These are phyloP conservation scores for Esox lucius DNA, from an alignment of 2,797 vertebrate species.

Conservation along the genomic window DNA sequence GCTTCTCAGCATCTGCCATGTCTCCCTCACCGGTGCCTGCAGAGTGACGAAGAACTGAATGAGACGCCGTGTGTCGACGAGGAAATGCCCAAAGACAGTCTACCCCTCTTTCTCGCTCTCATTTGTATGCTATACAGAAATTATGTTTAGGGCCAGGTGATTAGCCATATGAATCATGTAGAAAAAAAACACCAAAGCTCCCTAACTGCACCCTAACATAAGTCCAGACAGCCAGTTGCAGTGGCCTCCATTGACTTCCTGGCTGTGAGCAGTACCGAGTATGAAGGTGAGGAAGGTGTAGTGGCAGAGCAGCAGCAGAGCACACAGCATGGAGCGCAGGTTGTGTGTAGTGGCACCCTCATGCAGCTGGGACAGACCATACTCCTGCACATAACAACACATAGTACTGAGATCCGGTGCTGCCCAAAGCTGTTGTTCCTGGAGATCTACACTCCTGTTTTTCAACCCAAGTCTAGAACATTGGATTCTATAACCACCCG, in stretches of 20 bases:
- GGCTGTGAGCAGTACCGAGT: slow-evolving; percentile 68
- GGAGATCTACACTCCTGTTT: background rate
- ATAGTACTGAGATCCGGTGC: background rate
- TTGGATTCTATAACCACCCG: background rate
- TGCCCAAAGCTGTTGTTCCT: background rate
- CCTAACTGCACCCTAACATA: background rate
- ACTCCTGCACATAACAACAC: slow-evolving; percentile 68
- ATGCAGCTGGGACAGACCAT: slow-evolving; percentile 76
- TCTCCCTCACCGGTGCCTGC: slow-evolving; percentile 82
- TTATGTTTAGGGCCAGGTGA: background rate
- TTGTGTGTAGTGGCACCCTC: slow-evolving; percentile 73
- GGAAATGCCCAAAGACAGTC: background rate
- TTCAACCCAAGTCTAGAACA: background rate
- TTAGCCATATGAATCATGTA: no score
- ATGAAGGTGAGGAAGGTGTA: slow-evolving; percentile 86
- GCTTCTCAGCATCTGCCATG: slow-evolving; percentile 72
- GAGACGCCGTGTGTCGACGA: background rate
- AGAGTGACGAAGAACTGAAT: slow-evolving; percentile 1
- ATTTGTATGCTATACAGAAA: background rate
- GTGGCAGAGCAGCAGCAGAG: slow-evolving; percentile 83
- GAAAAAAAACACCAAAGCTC: no score
- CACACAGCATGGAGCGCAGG: slow-evolving; percentile 82
- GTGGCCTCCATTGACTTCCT: background rate
- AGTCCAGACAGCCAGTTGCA: background rate
- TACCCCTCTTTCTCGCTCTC: background rate